These are phyloP conservation scores for Cnemophilus loriae DNA, from an alignment of 2,113 vertebrate genomes.

Conservation along the genomic window DNA sequence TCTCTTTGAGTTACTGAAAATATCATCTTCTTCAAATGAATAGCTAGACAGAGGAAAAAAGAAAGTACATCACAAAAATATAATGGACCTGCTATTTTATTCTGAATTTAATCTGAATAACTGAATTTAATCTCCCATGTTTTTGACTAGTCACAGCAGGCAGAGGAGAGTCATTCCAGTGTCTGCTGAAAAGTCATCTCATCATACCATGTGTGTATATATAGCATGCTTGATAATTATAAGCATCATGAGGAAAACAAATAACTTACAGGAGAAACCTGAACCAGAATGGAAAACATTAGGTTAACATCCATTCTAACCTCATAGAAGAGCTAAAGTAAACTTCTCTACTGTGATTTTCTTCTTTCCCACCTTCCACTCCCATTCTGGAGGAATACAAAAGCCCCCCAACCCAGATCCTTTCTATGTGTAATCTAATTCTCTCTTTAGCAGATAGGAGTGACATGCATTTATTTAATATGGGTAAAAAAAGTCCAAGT, in stretches of 20 bases:
- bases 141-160: not conserved
- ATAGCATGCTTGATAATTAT: not conserved
- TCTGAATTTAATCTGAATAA: not conserved
- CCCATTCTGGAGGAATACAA: not conserved
- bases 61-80: not conserved
- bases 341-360: not conserved
- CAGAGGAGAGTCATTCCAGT: not conserved
- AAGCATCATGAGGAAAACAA: not conserved
- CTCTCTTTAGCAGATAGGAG: not conserved
- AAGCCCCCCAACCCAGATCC: fast-evolving
- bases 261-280: not conserved
- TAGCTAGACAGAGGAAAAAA: conserved; percentile 35
- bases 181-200: not conserved
- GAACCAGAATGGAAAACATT: not conserved
- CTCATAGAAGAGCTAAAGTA: not conserved
- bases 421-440: not conserved
- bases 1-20: conserved; percentile 29
- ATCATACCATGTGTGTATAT: not conserved
- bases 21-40: conserved; percentile 77
- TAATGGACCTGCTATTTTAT: not conserved
- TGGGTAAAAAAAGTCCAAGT: not conserved
- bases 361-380: not conserved
- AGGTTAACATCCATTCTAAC: not conserved
- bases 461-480: not conserved
- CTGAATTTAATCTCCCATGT: not conserved